Base-by-base conservation (phyloP, 2,797 vertebrate genomes). In the Leptodactylus fallax region DNA sequence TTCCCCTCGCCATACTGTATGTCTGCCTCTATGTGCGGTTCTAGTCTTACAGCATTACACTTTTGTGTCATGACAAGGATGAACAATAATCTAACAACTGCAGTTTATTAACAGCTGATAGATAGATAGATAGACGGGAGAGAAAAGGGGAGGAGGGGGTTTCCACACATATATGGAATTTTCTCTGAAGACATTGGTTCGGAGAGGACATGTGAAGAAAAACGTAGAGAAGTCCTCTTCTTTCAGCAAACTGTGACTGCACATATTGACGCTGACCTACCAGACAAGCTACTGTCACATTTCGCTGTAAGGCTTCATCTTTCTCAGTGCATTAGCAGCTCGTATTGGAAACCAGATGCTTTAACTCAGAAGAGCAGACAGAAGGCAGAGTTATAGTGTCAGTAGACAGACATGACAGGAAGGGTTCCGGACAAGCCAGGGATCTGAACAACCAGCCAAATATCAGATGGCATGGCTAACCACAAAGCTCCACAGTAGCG, bases 331-430 rank as follows among this genome's bases (percentile, higher is more conserved):
- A 86, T 89, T 86, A 89, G 84, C 84, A 83, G 84, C 79, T 86
- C 71, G 63, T 45, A 85, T 60, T 86, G 80, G 85, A 89, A 83
- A 80, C 71, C 84, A 86, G 85, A 86, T 86, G 85, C 85, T 87
- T 63, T 36, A 63, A 45, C 27, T 86, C 88, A 47, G 74, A 36
- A 74, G 53, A 55, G 80, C 80, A 83, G 88, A 87, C 85, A 86
- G 79, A 86, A 86, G 17, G 79, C 84, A 71, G 53, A 16, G 83
- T 78, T 83, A 63, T 84, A 86, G 49, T 82, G 84, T 86, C 88
- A 89, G 51, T 83, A 83, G 61, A 69, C 84, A 89, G 85, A 86
- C 85, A 86, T 79, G 88, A 89, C 85, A 86, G 80, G 74, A 86
- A 79, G 74, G 88, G 49, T 55, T 83, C 61, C 25, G 61, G 87